Conservation (phyloP, 1,140 invertebrate genomes). For the Heliconius melpomene region DNA sequence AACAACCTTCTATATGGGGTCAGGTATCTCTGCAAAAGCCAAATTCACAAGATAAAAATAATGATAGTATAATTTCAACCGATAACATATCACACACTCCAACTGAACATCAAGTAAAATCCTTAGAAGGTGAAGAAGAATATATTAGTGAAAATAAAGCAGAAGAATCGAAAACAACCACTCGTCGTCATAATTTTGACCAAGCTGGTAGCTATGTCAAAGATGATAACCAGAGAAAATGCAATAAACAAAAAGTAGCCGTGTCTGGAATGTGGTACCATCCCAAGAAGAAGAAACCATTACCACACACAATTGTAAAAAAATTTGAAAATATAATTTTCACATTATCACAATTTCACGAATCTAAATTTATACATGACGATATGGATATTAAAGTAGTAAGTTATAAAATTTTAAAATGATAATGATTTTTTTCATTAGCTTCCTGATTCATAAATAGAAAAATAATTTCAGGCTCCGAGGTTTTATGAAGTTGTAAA, state of each 20-base stretch:
- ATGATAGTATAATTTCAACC: conserved; percentile 45
- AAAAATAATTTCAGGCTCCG: conserved; percentile 64
- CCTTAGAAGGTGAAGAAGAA: conserved; percentile 45
- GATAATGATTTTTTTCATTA: background rate
- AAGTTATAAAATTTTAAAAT: conserved; percentile 29
- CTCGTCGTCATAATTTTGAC: conserved; percentile 68
- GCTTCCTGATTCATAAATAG: background rate
- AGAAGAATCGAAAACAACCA: conserved; percentile 51
- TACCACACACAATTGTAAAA: conserved; percentile 58
- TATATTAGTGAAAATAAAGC: conserved; percentile 44
- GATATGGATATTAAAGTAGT: conserved; percentile 78
- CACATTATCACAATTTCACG: conserved; percentile 64
- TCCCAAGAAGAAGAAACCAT: conserved; percentile 76
- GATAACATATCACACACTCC: conserved; percentile 48
- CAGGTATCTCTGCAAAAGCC: conserved; percentile 44
- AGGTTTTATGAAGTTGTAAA: conserved; percentile 78
- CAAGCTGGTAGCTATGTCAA: conserved; percentile 68
- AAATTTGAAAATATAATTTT: conserved; percentile 71
- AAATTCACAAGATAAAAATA: conserved; percentile 37
- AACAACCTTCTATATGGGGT: conserved; percentile 58
- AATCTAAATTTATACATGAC: conserved; percentile 68
- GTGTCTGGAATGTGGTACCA: conserved; percentile 73
- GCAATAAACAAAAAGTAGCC: conserved; percentile 58
- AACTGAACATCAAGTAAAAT: conserved; percentile 47
- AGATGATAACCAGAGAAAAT: conserved; percentile 68